phyloP scores from a whole-genome alignment of 2,113 vertebrate species.

The Dryoscopus gambensis region DNA sequence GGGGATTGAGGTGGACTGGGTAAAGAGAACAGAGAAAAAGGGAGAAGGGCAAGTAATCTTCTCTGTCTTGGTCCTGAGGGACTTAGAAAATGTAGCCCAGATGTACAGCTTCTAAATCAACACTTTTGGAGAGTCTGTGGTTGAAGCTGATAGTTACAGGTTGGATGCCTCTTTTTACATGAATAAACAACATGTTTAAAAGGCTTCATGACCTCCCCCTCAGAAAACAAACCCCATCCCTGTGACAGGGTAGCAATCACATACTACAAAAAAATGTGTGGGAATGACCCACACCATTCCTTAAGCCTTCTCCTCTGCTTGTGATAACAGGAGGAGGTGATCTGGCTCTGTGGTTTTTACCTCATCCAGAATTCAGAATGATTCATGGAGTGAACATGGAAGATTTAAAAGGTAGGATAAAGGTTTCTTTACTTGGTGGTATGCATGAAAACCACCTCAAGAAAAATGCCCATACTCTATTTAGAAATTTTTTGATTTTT shows the following conservation, averaged over 20 bases:
- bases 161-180: not conserved
- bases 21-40: not conserved
- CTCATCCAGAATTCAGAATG: not conserved
- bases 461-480: not conserved
- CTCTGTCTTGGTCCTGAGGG: not conserved
- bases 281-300: not conserved
- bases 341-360: not conserved
- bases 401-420: not conserved
- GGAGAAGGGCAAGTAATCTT: not conserved
- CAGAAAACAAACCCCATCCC: not conserved
- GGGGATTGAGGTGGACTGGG: not conserved
- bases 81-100: not conserved
- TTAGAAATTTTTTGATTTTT: not conserved
- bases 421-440: not conserved
- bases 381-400: not conserved
- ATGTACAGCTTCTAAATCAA: not conserved
- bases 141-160: not conserved
- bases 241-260: not conserved
- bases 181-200: not conserved
- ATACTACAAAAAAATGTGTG: not conserved
- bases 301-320: conserved; percentile 7
- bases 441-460: not conserved
- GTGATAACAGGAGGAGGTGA: not conserved
- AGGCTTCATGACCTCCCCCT: not conserved
- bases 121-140: fast-evolving